Evolutionary conservation across 1,140 invertebrate species (phyloP).

Genomic region (Plectus sambesii): DNA sequence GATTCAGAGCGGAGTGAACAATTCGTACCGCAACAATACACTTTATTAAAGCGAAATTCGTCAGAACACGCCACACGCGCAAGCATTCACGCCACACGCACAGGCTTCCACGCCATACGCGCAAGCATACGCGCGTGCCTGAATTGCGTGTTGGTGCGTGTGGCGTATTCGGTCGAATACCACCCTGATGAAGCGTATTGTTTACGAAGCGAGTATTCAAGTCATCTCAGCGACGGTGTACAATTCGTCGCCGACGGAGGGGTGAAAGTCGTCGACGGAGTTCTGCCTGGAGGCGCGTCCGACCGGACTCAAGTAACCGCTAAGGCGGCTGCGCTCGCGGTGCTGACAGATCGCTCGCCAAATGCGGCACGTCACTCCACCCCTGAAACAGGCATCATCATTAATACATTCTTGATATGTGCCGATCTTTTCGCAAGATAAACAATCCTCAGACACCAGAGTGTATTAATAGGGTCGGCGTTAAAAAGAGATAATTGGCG

Average conservation of each 20-base stretch:
- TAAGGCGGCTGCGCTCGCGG: constrained; percentile 13
- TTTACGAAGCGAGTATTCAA: neutral
- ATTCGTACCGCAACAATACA: too few relatives aligned
- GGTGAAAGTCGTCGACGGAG: neutral
- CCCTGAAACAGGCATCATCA: constrained; percentile 31
- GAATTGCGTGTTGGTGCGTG: too few relatives aligned
- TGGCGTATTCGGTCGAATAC: too few relatives aligned
- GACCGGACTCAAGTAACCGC: neutral
- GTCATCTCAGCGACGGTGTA: neutral
- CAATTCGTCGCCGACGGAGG: neutral
- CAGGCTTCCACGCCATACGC: too few relatives aligned
- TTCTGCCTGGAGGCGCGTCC: neutral
- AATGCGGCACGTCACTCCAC: constrained; percentile 40
- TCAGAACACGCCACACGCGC: too few relatives aligned
- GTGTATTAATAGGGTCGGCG: neutral
- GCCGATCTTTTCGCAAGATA: constrained; percentile 3
- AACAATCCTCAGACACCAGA: neutral
- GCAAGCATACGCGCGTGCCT: too few relatives aligned
- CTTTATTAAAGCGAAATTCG: too few relatives aligned
- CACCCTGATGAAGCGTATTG: too few relatives aligned
- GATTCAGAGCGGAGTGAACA: too few relatives aligned
- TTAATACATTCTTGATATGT: constrained; percentile 10
- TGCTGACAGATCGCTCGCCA: constrained; percentile 39
- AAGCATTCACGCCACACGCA: too few relatives aligned
- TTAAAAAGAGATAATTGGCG: neutral